Evolutionary conservation across 2,113 vertebrate genomes (phyloP), one percentile per base, ranked within the genome.

Genomic region (Saguinus midas): DNA sequence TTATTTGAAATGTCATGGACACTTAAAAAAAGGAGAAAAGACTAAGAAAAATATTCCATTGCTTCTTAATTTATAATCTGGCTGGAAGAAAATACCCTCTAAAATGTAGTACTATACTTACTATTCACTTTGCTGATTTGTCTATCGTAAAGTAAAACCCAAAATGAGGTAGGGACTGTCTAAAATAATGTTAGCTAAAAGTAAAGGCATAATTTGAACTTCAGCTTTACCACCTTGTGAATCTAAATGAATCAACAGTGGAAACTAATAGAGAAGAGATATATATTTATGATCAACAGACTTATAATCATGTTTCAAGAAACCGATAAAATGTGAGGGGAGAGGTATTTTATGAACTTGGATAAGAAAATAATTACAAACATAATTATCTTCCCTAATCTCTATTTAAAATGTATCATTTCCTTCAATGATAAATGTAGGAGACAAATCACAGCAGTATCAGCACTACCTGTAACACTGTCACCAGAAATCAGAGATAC

Each of bases 31-130:
- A n/a, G 27, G 43, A 72, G 18, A 58, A 86, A 90, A 90, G 18
- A 35, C 78, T 16, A 89, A 64, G 35, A 35, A 10, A 93, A 66
- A 90, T 64, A 86, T 83, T 83, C 78, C 32, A 82, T 45, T 90
- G 52, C 48, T 94, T 85, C 37, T 37, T 83, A 94, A 92, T 84
- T 86, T 94, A 89, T 43, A 94, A 85, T 68, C 35, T 64, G 79
- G 78, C 18, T 16, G 6, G 29, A 91, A 68, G 25, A 93, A 7
- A 17, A 75, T 86, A 57, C 27, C 48, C 20, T 91, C 40, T 89
- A 78, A 92, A 70, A 50, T 70, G 6, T 48, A 52, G 25, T 58
- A 80, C 9, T 75, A 35, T 40, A 88, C 40, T 73, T 89, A 57
- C 32, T 91, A 79, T 81, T 87, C 37, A 64, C 27, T 70, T 23